Evolutionary conservation across 2,797 vertebrate species (phyloP), one percentile per base, ranked within the genome.

Genomic region (Salmo trutta): DNA sequence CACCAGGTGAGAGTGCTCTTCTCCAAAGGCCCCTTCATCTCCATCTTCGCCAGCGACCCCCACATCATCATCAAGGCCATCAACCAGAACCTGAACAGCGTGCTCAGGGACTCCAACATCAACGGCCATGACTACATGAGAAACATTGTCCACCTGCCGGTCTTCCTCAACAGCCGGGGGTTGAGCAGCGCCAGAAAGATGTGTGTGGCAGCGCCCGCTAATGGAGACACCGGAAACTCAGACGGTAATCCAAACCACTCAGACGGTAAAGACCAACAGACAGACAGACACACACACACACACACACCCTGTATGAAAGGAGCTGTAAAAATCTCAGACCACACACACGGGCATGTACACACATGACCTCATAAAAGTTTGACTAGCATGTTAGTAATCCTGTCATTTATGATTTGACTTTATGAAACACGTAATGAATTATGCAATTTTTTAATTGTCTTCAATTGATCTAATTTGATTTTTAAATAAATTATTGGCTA

Each of bases 31-130:
- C 96, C 98, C 0, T 99, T 99, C 90, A 99, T 99, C 89, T 97
- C 98, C 79, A 96, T 99, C 90, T 99, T 99, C 75, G 98, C 98
- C 76, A 99, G 97, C 69, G 98, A 99, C 81, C 98, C 98, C 0
- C 98, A 99, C 86, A 99, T 99, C 84, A 99, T 99, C 82, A 99
- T 99, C 86, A 99, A 99, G 84, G 98, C 98, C 71, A 98, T 99
- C 87, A 99, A 99, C 90, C 98, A 99, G 94, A 98, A 98, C 92
- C 96, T 99, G 73, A 98, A 95, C 90, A 97, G 96, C 14, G 97
- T 99, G 76, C 94, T 99, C 0, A 90, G 97, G 1, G 98, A 99
- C 88, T 99, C 97, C 74, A 99, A 99, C 91, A 98, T 99, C 86
- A 99, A 99, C 3, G 98, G 98, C 1, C 98, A 99, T 0, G 98